phyloP scores from a whole-genome alignment of 2,888 invertebrate species.

The Machimus atricapillus region DNA sequence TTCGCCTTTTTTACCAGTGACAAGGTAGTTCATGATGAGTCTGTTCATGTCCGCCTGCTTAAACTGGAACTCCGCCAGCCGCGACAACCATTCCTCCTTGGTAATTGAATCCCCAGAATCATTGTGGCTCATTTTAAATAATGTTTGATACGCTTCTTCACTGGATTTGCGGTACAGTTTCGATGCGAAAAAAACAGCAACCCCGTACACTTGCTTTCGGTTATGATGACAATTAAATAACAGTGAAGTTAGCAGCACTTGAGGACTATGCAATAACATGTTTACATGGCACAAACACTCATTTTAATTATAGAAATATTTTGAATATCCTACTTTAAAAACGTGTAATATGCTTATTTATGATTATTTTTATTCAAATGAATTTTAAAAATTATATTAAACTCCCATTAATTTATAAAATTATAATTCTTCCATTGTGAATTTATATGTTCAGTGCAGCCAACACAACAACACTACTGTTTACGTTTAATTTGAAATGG shows the following conservation, averaged over 20 bases:
- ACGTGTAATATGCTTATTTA: not conserved
- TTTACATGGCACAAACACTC: not conserved
- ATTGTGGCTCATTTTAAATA: conserved; percentile 60
- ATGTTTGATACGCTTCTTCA: not conserved
- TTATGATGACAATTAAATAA: conserved; percentile 23
- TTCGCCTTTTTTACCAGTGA: conserved; percentile 75
- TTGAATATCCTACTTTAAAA: not conserved
- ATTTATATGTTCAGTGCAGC: not conserved
- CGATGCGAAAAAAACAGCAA: not conserved
- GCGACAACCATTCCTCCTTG: conserved; percentile 61
- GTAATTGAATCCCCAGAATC: conserved; percentile 59
- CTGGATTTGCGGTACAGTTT: not conserved
- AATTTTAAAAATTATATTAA: not conserved
- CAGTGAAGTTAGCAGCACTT: not conserved
- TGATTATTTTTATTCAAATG: not conserved
- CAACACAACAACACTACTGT: not conserved
- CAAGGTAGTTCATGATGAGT: conserved; percentile 97
- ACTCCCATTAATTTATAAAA: not conserved
- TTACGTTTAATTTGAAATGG: not conserved
- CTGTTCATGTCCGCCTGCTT: conserved; percentile 94
- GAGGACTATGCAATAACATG: not conserved
- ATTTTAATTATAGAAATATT: not conserved
- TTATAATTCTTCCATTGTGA: not conserved
- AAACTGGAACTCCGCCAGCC: conserved; percentile 70
- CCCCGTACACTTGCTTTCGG: not conserved